phyloP scores from a whole-genome alignment of 2,113 vertebrate species.

The Chiloscyllium plagiosum region DNA sequence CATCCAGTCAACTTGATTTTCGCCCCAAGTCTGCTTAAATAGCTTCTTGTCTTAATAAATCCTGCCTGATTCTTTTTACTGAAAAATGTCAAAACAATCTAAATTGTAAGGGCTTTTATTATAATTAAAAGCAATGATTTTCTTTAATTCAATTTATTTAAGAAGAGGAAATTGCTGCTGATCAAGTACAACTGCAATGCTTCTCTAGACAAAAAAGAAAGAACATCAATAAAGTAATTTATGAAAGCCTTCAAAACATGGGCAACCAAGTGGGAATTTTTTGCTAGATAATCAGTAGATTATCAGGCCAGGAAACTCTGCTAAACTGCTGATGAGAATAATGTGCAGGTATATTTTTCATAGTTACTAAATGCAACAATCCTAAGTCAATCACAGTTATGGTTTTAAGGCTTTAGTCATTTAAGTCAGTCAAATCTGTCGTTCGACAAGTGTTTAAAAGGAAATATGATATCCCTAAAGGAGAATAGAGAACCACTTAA shows the following conservation, averaged over 20 bases:
- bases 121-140: slow-evolving; percentile 81
- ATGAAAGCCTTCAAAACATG: slow-evolving; percentile 11
- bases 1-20: slow-evolving; percentile 41
- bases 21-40: slow-evolving; percentile 41
- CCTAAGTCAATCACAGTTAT: background rate
- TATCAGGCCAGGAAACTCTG: background rate
- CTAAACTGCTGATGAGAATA: background rate
- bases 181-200: slow-evolving; percentile 55
- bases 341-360: background rate
- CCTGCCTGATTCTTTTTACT: slow-evolving; percentile 42
- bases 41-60: slow-evolving; percentile 51
- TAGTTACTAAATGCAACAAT: background rate
- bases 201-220: slow-evolving; percentile 48
- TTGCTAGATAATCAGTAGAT: background rate
- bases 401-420: background rate
- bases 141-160: slow-evolving; percentile 61
- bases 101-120: slow-evolving; percentile 68
- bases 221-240: slow-evolving; percentile 38
- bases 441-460: background rate
- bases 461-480: background rate
- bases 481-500: background rate
- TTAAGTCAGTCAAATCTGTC: background rate
- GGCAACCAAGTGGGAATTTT: background rate
- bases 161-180: slow-evolving; percentile 55
- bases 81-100: slow-evolving; percentile 47